Conservation (phyloP, 2,113 vertebrate genomes). For the Heterotis niloticus region DNA sequence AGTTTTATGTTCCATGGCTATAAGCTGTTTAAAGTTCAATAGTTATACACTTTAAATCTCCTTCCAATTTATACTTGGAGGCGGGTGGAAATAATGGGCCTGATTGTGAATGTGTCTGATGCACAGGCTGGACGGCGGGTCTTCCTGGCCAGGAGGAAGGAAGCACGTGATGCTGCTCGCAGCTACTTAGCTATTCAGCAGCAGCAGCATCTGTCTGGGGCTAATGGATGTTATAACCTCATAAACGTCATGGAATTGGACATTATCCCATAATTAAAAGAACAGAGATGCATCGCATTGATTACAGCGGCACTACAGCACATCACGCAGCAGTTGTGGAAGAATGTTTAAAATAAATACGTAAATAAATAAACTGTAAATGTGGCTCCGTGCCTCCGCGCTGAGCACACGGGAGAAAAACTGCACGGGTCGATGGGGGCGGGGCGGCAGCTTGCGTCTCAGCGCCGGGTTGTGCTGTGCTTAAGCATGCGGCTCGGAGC, state of each 20-base stretch:
- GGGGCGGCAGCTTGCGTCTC: too few species aligned
- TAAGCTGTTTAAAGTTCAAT: slow-evolving; percentile 76
- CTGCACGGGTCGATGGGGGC: too few species aligned
- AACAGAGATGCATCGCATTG: slow-evolving; percentile 75
- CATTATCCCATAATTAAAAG: slow-evolving; percentile 79
- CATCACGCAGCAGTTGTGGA: slow-evolving; percentile 41
- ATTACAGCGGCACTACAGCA: slow-evolving; percentile 61
- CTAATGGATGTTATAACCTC: slow-evolving; percentile 80
- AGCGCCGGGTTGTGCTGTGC: too few species aligned
- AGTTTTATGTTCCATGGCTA: slow-evolving; percentile 73
- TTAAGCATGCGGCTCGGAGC: too few species aligned
- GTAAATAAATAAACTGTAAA: background rate
- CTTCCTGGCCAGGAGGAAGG: slow-evolving; percentile 54
- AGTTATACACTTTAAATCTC: slow-evolving; percentile 71
- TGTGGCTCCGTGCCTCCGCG: too few species aligned
- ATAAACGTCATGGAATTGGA: slow-evolving; percentile 78
- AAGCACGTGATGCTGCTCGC: slow-evolving; percentile 50
- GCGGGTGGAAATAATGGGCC: slow-evolving; percentile 40
- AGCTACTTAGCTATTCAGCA: slow-evolving; percentile 67
- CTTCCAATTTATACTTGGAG: slow-evolving; percentile 58
- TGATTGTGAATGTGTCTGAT: slow-evolving; percentile 40
- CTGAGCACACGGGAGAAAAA: too few species aligned
- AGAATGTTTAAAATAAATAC: slow-evolving; percentile 16
- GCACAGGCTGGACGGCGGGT: slow-evolving; percentile 46
- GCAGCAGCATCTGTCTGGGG: slow-evolving; percentile 71